Evolutionary conservation across 2,113 vertebrate species (phyloP).

Genomic region (Cranoglanis bouderius): DNA sequence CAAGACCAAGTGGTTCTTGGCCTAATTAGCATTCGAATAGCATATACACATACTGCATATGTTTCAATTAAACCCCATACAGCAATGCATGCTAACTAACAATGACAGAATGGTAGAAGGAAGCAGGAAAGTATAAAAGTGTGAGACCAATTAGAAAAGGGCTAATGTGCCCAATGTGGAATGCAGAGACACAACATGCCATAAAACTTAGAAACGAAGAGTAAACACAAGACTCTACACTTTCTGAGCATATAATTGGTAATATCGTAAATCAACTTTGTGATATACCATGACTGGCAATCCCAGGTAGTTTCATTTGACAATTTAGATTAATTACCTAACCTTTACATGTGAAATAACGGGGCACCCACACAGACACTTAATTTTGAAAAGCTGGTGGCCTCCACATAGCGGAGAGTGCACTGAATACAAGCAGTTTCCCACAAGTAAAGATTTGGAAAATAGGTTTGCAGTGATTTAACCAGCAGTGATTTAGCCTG

Average conservation of each 20-base stretch:
- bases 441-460: neutral
- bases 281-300: neutral
- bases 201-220: neutral
- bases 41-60: neutral
- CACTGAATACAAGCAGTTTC: neutral
- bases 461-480: neutral
- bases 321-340: neutral
- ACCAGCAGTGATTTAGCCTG: neutral
- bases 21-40: neutral
- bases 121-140: neutral
- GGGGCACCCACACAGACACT: neutral
- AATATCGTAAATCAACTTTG: neutral
- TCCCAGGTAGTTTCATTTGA: neutral
- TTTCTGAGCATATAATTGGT: neutral
- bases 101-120: neutral
- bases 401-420: too few species aligned
- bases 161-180: conserved; percentile 38
- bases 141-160: neutral
- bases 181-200: conserved; percentile 54
- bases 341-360: neutral
- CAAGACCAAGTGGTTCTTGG: neutral
- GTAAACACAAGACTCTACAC: neutral
- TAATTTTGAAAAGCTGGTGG: neutral
- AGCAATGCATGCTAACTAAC: neutral
- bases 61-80: neutral